Evolutionary conservation across 2,113 vertebrate genomes (phyloP).

Genomic region (Holacanthus passer): DNA sequence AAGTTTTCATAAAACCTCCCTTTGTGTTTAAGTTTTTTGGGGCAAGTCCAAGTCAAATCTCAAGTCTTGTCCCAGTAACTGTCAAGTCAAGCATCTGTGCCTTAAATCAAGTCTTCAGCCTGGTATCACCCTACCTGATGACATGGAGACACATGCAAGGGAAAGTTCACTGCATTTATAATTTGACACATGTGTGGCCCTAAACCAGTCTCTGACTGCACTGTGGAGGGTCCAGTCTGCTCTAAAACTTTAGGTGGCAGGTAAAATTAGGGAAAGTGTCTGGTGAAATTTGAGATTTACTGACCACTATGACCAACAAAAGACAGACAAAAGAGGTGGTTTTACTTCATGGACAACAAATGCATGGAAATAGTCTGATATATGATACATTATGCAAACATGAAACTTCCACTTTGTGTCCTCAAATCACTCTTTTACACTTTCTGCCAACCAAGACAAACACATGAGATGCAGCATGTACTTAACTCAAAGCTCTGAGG

Average conservation of each 20-base stretch:
- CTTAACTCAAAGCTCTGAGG: slow-evolving; percentile 6
- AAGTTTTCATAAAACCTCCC: no score
- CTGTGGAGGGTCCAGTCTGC: slow-evolving; percentile 34
- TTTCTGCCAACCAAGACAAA: slow-evolving; percentile 17
- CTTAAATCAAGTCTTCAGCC: not conserved
- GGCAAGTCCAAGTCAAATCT: not conserved
- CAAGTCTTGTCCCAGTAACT: not conserved
- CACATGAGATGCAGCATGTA: not conserved
- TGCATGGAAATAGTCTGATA: not conserved
- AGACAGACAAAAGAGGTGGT: slow-evolving; percentile 35
- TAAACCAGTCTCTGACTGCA: not conserved
- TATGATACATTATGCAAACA: not conserved
- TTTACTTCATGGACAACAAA: slow-evolving; percentile 14
- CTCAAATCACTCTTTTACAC: not conserved
- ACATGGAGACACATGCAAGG: slow-evolving; percentile 14
- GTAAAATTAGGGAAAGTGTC: slow-evolving; percentile 47
- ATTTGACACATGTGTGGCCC: slow-evolving; percentile 30
- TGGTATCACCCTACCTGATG: not conserved
- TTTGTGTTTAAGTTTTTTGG: no score
- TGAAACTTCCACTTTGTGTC: slow-evolving; percentile 10
- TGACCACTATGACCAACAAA: slow-evolving; percentile 24
- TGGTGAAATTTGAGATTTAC: slow-evolving; percentile 59
- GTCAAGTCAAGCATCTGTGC: not conserved
- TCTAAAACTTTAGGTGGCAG: not conserved
- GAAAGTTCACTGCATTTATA: slow-evolving; percentile 22